These are phyloP conservation scores for Oceanodroma leucorhoa DNA, from an alignment of 2,797 vertebrate species.

Conservation along the genomic window DNA sequence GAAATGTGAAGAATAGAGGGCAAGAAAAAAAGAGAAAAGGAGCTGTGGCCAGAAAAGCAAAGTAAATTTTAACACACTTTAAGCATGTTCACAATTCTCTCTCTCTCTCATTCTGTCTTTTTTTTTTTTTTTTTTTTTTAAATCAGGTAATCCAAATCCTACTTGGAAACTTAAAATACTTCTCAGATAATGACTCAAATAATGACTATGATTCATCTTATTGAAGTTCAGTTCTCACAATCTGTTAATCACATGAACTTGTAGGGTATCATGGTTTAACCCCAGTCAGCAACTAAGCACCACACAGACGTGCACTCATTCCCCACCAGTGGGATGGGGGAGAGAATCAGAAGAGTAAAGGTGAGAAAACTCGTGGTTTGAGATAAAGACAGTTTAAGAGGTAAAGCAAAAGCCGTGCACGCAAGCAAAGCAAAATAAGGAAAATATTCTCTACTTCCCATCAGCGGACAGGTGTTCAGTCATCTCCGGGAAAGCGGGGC, in stretches of 20 bases:
- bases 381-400: background rate
- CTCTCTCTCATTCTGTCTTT: rapidly evolving
- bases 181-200: background rate
- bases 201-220: background rate
- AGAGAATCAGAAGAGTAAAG: background rate
- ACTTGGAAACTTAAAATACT: background rate
- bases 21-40: background rate
- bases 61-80: background rate
- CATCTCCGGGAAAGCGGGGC: no score
- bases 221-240: background rate
- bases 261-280: background rate
- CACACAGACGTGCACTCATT: background rate
- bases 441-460: background rate
- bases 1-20: background rate
- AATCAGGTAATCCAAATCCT: background rate
- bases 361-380: background rate
- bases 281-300: background rate
- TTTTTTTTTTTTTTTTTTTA: background rate
- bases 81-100: background rate
- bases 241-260: background rate
- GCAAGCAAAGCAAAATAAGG: background rate
- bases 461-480: no score
- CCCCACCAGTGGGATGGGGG: no score
- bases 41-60: background rate
- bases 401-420: background rate